Percentiles rank a stretch among this genome's conserved stretches.
Conservation (phyloP, 2,113 vertebrate species). For the Synodontis membranacea region DNA sequence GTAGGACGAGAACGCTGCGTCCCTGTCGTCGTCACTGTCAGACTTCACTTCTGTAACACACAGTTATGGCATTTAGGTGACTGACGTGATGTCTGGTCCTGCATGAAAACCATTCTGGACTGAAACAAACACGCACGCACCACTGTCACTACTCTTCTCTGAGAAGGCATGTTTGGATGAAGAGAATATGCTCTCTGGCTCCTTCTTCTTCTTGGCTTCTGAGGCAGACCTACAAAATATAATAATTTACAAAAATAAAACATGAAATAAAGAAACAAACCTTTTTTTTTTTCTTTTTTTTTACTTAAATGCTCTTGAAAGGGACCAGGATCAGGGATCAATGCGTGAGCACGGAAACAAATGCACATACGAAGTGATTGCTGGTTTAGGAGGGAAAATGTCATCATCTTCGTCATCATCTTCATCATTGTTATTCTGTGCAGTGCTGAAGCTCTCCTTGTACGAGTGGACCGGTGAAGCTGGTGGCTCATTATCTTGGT, state of each 20-base stretch:
- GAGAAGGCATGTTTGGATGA: constrained; percentile 75
- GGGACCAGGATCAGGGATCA: neutral
- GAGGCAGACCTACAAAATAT: constrained; percentile 71
- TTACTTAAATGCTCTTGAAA: neutral
- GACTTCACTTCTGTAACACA: constrained; percentile 82
- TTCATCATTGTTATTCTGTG: constrained; percentile 69
- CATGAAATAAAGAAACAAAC: neutral
- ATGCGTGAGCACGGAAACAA: neutral
- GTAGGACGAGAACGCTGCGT: constrained; percentile 81
- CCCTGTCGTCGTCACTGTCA: constrained; percentile 83
- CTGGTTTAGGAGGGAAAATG: constrained; percentile 77
- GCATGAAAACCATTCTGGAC: neutral
- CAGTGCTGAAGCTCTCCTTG: constrained; percentile 80
- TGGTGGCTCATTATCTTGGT: constrained; percentile 77
- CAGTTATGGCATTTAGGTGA: neutral
- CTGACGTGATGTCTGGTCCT: neutral
- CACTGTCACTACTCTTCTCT: constrained; percentile 86
- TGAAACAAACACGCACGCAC: constrained; percentile 52
- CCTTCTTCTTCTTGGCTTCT: constrained; percentile 74
- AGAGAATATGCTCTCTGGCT: constrained; percentile 64
- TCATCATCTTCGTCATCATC: constrained; percentile 78
- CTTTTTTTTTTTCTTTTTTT: too few species aligned
- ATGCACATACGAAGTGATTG: constrained; percentile 34
- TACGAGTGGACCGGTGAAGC: constrained; percentile 81
- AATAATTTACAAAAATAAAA: neutral